Evolutionary conservation across 2,113 vertebrate species (phyloP).

Genomic region (Eubucco bourcierii): DNA sequence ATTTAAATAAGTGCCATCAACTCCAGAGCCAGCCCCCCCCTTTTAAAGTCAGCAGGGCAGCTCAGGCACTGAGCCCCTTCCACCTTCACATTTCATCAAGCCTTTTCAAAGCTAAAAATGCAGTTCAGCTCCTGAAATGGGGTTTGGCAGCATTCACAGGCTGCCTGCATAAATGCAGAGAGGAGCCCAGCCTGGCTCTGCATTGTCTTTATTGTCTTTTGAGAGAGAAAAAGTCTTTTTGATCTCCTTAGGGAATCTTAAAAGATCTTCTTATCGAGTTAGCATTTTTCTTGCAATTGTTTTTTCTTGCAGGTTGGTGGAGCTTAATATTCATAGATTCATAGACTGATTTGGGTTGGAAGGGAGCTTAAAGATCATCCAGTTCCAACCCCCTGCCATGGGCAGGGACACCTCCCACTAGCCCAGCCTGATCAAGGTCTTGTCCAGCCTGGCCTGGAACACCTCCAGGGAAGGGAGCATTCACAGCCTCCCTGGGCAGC

Average conservation of each 20-base stretch:
- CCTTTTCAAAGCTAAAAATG: background rate
- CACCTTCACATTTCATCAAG: background rate
- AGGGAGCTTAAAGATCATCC: too few relatives aligned
- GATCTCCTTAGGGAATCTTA: background rate
- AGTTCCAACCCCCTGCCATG: too few relatives aligned
- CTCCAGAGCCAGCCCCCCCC: background rate
- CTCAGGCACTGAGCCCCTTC: background rate
- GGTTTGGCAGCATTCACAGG: background rate
- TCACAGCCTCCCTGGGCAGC: too few relatives aligned
- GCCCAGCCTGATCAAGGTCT: too few relatives aligned
- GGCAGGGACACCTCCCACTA: too few relatives aligned
- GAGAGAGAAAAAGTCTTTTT: background rate
- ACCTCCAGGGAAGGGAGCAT: too few relatives aligned
- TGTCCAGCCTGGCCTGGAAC: too few relatives aligned
- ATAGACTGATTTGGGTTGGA: too few relatives aligned
- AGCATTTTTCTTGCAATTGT: background rate
- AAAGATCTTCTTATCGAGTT: background rate
- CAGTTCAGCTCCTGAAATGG: background rate
- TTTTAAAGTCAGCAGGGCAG: background rate
- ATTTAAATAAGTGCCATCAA: background rate
- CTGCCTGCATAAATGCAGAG: background rate
- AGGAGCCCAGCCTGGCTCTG: background rate
- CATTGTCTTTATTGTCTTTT: background rate
- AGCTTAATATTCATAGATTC: background rate
- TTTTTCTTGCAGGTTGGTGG: background rate